These are phyloP conservation scores for Paramisgurnus dabryanus DNA, from an alignment of 2,113 vertebrate genomes.

Conservation along the genomic window DNA sequence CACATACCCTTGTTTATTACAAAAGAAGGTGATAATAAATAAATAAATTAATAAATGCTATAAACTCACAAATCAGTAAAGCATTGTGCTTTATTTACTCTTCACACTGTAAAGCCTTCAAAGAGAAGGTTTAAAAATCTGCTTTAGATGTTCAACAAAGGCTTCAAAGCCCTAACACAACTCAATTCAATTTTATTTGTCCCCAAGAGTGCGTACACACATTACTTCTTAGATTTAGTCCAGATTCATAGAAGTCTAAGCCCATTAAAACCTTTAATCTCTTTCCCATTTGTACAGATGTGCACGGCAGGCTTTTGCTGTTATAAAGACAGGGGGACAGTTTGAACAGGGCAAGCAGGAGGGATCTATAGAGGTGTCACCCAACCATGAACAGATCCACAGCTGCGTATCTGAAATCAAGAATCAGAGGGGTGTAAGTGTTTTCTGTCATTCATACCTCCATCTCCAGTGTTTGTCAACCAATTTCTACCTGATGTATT, in stretches of 20 bases:
- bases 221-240: conserved; percentile 30
- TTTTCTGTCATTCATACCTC: neutral
- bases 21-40: too few relatives aligned
- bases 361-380: conserved; percentile 68
- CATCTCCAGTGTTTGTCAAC: too few relatives aligned
- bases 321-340: conserved; percentile 59
- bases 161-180: conserved; percentile 35
- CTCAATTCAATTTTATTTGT: conserved; percentile 24
- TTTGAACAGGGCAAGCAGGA: conserved; percentile 58
- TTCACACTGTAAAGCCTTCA: conserved; percentile 1
- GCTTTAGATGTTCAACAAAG: conserved; percentile 10
- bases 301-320: conserved; percentile 51
- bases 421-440: neutral
- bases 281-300: conserved; percentile 67
- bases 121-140: conserved; percentile 10
- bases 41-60: too few relatives aligned
- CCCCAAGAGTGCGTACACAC: conserved; percentile 14
- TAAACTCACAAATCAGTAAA: too few relatives aligned
- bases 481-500: too few relatives aligned
- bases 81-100: neutral
- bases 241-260: conserved; percentile 26
- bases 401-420: conserved; percentile 60
- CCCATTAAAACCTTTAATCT: conserved; percentile 50
- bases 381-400: conserved; percentile 65
- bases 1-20: too few relatives aligned